phyloP scores from a whole-genome alignment of 2,888 invertebrate genomes.

The Xestia ashworthii region DNA sequence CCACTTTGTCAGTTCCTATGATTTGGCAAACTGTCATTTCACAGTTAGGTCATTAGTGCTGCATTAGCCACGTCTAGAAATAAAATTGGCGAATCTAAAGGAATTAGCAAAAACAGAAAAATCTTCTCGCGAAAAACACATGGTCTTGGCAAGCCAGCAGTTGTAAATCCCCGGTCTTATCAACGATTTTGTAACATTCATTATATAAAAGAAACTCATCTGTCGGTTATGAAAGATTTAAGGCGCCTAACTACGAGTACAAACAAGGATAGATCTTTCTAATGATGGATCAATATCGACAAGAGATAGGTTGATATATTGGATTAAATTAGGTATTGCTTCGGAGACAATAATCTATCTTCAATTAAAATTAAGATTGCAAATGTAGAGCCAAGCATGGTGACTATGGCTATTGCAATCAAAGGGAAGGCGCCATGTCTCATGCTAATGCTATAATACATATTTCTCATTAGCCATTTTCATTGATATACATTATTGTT shows the following conservation, averaged over 20 bases:
- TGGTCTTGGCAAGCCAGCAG: conserved; percentile 10
- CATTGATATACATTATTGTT: background rate
- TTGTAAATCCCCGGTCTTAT: background rate
- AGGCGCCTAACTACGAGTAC: background rate
- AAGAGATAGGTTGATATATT: background rate
- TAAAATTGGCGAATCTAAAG: conserved; percentile 35
- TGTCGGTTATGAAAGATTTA: background rate
- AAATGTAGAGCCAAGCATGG: conserved; percentile 9
- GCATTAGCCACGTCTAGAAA: conserved; percentile 45
- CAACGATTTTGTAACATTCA: background rate
- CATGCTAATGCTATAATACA: too few relatives aligned
- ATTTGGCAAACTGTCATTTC: conserved; percentile 54
- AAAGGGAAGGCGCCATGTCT: background rate
- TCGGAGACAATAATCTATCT: background rate
- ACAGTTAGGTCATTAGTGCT: conserved; percentile 32
- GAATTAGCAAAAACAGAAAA: conserved; percentile 18
- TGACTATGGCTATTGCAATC: background rate
- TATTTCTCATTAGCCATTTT: conserved; percentile 6
- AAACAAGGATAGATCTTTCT: conserved; percentile 5
- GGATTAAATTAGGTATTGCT: background rate
- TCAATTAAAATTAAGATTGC: background rate
- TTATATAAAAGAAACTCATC: background rate
- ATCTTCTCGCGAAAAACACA: conserved; percentile 6
- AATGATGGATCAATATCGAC: background rate
- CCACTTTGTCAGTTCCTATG: conserved; percentile 9